Percentiles rank a stretch among this genome's conserved stretches.
Conservation (phyloP, 2,888 invertebrate genomes). For the Ctena decussata region DNA sequence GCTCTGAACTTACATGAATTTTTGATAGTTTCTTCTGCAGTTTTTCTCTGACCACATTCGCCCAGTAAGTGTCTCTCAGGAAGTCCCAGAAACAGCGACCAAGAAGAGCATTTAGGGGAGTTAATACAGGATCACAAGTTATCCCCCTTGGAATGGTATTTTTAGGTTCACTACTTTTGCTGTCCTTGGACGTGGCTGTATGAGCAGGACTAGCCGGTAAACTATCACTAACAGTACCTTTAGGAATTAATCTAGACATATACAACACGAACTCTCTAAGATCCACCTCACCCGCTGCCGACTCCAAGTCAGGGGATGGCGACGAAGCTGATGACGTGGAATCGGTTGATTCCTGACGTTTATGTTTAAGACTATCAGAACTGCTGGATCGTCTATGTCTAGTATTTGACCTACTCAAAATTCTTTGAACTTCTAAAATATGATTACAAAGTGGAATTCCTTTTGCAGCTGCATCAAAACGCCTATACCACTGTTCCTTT, state of each 20-base stretch:
- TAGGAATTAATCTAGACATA: slow-evolving; percentile 84
- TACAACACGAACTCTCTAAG: slow-evolving; percentile 80
- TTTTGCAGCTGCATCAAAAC: slow-evolving; percentile 82
- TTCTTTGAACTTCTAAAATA: slow-evolving; percentile 72
- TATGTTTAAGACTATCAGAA: slow-evolving; percentile 66
- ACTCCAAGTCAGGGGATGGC: slow-evolving; percentile 43
- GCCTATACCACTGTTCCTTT: slow-evolving; percentile 95
- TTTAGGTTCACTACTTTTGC: slow-evolving; percentile 31
- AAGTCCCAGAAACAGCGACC: slow-evolving; percentile 94
- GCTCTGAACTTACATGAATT: slow-evolving; percentile 91
- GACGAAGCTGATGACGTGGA: slow-evolving; percentile 70
- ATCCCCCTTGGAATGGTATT: slow-evolving; percentile 52
- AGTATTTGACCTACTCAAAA: slow-evolving; percentile 46
- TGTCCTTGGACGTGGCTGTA: slow-evolving; percentile 24
- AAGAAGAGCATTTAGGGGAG: slow-evolving; percentile 91
- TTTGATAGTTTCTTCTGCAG: slow-evolving; percentile 95
- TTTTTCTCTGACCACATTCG: slow-evolving; percentile 91
- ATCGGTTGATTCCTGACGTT: slow-evolving; percentile 77
- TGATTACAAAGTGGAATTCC: slow-evolving; percentile 78
- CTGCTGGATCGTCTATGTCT: slow-evolving; percentile 56
- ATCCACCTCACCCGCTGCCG: slow-evolving; percentile 43
- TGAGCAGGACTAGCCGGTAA: slow-evolving; percentile 66
- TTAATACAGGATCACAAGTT: slow-evolving; percentile 82
- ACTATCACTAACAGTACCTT: slow-evolving; percentile 49
- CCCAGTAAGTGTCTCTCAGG: slow-evolving; percentile 91